Conservation (phyloP, 92 coral and sea anemone species). For the Porites lobata region DNA sequence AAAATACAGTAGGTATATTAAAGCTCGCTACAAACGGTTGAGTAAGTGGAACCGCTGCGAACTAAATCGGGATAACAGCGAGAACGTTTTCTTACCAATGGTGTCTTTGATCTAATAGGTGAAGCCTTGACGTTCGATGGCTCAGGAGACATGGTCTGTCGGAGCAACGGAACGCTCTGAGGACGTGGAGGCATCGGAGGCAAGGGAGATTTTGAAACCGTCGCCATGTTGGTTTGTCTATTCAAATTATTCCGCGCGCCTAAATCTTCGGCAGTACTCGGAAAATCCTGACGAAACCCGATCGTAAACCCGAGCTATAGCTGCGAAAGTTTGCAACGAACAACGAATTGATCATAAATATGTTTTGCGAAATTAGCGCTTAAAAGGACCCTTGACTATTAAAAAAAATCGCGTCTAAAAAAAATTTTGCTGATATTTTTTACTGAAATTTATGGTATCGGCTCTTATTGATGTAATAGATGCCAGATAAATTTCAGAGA, state of each 20-base stretch:
- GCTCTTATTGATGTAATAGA: too few species aligned
- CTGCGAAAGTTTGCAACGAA: neutral
- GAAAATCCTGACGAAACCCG: constrained; percentile 34
- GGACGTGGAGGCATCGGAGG: constrained; percentile 80
- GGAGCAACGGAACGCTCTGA: constrained; percentile 94
- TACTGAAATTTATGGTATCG: too few species aligned
- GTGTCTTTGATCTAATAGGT: constrained; percentile 79
- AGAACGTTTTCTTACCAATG: constrained; percentile 73
- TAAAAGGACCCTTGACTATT: too few species aligned
- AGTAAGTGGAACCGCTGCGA: neutral
- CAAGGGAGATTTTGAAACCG: constrained; percentile 82
- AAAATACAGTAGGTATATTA: neutral
- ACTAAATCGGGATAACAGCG: neutral
- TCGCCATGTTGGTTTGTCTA: constrained; percentile 87
- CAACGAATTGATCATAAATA: too few species aligned
- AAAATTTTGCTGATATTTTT: too few species aligned
- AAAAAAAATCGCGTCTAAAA: too few species aligned
- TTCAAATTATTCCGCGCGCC: constrained; percentile 84
- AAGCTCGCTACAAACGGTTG: neutral
- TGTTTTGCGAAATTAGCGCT: too few species aligned
- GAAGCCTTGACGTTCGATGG: constrained; percentile 59
- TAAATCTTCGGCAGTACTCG: constrained; percentile 82
- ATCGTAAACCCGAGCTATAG: neutral
- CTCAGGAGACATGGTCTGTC: constrained; percentile 82
- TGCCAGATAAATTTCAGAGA: too few species aligned